Evolutionary conservation across 2,797 vertebrate species (phyloP).

Genomic region (Hafferia zeledoni): DNA sequence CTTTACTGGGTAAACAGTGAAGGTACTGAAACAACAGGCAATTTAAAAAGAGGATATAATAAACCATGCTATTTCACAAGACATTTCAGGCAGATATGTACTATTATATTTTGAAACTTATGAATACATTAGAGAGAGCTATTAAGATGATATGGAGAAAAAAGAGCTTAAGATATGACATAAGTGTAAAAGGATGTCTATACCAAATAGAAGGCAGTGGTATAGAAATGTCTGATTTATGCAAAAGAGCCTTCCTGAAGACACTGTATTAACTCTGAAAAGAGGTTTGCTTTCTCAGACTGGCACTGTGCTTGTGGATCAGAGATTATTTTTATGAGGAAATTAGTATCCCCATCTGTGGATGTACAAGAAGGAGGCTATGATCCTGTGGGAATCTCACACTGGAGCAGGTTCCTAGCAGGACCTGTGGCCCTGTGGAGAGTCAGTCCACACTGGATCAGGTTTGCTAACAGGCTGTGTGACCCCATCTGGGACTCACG

Average conservation of each 20-base stretch:
- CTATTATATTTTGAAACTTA: neutral
- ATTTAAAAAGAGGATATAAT: neutral
- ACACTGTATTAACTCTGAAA: neutral
- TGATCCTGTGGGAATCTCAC: neutral
- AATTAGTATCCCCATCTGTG: neutral
- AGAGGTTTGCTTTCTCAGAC: neutral
- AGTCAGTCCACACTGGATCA: neutral
- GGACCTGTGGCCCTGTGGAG: neutral
- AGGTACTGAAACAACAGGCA: neutral
- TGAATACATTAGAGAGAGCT: neutral
- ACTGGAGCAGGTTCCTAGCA: neutral
- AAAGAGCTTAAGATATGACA: neutral
- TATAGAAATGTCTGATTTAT: neutral
- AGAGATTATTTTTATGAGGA: neutral
- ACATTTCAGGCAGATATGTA: neutral
- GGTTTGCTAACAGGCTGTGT: neutral
- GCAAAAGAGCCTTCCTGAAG: neutral
- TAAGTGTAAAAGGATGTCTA: neutral
- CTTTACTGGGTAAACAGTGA: neutral
- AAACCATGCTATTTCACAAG: neutral
- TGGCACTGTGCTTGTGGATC: neutral
- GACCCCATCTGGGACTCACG: neutral
- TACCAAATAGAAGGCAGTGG: neutral
- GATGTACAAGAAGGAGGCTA: neutral
- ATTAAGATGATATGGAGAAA: neutral